Percentiles rank a stretch among this genome's conserved stretches.
phyloP scores from a whole-genome alignment of 2,888 invertebrate species.

The Euplexia lucipara region DNA sequence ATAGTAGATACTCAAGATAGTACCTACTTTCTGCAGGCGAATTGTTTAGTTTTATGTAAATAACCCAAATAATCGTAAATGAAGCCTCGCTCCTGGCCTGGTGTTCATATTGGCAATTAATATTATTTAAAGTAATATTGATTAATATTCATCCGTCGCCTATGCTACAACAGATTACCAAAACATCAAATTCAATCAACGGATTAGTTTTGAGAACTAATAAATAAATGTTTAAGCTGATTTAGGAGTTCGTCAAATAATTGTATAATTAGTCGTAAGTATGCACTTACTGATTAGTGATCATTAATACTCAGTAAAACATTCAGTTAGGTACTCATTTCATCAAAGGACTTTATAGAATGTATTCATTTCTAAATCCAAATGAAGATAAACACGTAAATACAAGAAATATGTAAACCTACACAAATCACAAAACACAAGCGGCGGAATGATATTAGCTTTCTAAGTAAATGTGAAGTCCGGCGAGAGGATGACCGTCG shows the following conservation, averaged over 20 bases:
- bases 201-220: not conserved
- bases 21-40: not conserved
- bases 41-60: not conserved
- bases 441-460: slow-evolving; percentile 71
- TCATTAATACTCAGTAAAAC: slow-evolving; percentile 1
- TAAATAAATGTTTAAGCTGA: not conserved
- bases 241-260: not conserved
- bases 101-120: slow-evolving; percentile 81
- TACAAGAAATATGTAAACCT: slow-evolving; percentile 1
- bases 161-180: slow-evolving; percentile 32
- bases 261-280: not conserved
- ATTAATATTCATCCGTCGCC: slow-evolving; percentile 63
- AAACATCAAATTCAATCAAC: not conserved
- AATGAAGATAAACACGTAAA: not conserved
- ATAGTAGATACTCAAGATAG: slow-evolving; percentile 7
- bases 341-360: slow-evolving; percentile 8
- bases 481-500: slow-evolving; percentile 88
- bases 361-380: slow-evolving; percentile 13
- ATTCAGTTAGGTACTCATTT: not conserved
- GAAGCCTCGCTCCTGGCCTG: slow-evolving; percentile 71
- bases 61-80: slow-evolving; percentile 29
- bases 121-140: slow-evolving; percentile 23
- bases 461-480: slow-evolving; percentile 86
- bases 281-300: not conserved
- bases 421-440: slow-evolving; percentile 50